A percentile compares a stretch with the other conserved stretches of the same genome.
Conservation (phyloP, 2,797 vertebrate genomes). For the Crenichthys baileyi region DNA sequence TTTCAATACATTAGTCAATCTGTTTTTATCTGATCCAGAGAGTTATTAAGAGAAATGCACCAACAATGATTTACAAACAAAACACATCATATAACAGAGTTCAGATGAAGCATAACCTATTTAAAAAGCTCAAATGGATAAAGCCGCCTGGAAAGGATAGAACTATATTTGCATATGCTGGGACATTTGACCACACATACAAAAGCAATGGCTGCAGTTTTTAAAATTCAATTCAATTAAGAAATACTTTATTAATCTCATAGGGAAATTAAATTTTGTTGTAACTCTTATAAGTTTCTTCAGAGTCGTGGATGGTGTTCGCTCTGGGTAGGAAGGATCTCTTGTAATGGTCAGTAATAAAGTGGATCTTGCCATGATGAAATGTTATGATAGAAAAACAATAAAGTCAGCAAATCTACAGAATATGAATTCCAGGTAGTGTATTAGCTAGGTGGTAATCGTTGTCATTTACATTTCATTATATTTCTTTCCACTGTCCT, state of each 20-base stretch:
- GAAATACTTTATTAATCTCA: background rate
- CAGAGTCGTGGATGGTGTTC: background rate
- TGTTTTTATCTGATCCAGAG: conserved; percentile 26
- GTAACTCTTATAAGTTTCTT: background rate
- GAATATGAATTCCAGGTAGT: too few relatives aligned
- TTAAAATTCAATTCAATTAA: background rate
- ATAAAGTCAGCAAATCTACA: too few relatives aligned
- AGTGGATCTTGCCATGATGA: too few relatives aligned
- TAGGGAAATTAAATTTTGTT: background rate
- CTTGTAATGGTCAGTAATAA: too few relatives aligned
- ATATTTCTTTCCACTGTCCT: background rate
- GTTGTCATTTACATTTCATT: too few relatives aligned
- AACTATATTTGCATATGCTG: background rate
- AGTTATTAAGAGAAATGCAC: conserved; percentile 15
- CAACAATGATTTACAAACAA: conserved; percentile 4
- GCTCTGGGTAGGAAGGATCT: too few relatives aligned
- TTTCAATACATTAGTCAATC: conserved; percentile 40
- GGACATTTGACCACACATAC: background rate
- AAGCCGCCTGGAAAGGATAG: background rate
- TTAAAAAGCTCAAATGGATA: background rate
- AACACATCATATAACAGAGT: background rate
- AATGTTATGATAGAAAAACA: too few relatives aligned
- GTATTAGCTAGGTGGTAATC: too few relatives aligned
- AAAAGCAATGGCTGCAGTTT: background rate
- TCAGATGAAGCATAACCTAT: background rate